phyloP scores from a whole-genome alignment of 2,888 invertebrate species.

The Ptychoptera contaminata region DNA sequence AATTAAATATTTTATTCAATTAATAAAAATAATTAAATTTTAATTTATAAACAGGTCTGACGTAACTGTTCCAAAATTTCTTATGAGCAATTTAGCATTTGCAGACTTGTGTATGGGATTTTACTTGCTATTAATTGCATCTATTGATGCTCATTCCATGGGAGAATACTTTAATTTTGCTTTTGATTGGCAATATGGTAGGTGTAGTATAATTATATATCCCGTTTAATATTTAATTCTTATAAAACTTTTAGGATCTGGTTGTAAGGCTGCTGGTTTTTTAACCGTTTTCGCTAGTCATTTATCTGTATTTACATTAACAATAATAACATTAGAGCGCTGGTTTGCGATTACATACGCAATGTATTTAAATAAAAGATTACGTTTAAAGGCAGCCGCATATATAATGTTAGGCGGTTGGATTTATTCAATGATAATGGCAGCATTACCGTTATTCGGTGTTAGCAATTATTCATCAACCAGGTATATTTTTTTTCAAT shows the following conservation, averaged over 20 bases:
- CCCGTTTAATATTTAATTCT: background rate
- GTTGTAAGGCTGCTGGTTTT: conserved; percentile 77
- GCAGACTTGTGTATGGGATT: conserved; percentile 80
- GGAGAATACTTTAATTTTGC: conserved; percentile 83
- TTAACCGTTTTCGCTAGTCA: conserved; percentile 77
- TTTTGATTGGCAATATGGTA: conserved; percentile 74
- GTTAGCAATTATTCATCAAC: conserved; percentile 81
- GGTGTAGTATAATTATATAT: conserved; percentile 11
- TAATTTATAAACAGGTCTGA: conserved; percentile 25
- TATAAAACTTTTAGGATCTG: conserved; percentile 36
- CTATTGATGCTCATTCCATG: conserved; percentile 68
- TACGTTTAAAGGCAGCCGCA: conserved; percentile 54
- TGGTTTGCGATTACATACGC: conserved; percentile 75
- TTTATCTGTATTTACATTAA: conserved; percentile 72
- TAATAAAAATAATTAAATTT: background rate
- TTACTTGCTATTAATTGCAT: conserved; percentile 68
- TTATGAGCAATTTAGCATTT: conserved; percentile 71
- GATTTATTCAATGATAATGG: conserved; percentile 61
- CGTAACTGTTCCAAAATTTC: conserved; percentile 47
- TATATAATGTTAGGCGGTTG: conserved; percentile 66
- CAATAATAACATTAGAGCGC: conserved; percentile 71
- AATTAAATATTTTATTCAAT: background rate
- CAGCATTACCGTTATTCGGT: conserved; percentile 63
- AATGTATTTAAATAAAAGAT: conserved; percentile 63
- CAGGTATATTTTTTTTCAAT: conserved; percentile 29